phyloP scores from a whole-genome alignment of 2,113 vertebrate genomes.

The Thalassarche chlororhynchos region DNA sequence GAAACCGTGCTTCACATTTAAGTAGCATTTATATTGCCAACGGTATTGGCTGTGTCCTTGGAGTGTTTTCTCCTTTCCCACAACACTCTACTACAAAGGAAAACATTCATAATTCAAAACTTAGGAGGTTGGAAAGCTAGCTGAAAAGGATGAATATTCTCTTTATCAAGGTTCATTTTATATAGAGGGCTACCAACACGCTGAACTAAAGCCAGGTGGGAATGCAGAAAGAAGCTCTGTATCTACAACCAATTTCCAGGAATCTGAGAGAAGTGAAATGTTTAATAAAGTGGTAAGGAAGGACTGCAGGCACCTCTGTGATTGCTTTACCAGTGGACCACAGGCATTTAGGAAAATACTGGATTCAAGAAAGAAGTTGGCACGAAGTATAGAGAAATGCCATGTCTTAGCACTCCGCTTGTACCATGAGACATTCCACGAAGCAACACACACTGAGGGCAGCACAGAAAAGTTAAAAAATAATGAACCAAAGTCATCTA shows the following conservation, averaged over 20 bases:
- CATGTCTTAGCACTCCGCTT: neutral
- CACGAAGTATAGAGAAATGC: neutral
- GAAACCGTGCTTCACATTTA: neutral
- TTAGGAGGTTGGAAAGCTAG: neutral
- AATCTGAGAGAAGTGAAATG: neutral
- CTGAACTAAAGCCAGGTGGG: neutral
- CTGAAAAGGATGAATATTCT: slow-evolving; percentile 25
- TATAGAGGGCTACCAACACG: neutral
- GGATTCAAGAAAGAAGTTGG: neutral
- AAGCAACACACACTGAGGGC: neutral
- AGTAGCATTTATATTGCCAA: slow-evolving; percentile 3
- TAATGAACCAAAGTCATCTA: neutral
- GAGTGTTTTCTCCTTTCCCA: neutral
- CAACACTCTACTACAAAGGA: neutral
- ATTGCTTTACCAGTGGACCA: slow-evolving; percentile 15
- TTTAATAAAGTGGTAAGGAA: neutral
- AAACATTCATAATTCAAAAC: slow-evolving; percentile 3
- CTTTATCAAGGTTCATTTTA: slow-evolving; percentile 5
- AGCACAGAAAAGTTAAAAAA: neutral
- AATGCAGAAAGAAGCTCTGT: neutral
- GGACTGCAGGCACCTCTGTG: neutral
- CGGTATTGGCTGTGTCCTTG: neutral
- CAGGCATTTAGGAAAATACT: slow-evolving; percentile 19
- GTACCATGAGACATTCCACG: neutral
- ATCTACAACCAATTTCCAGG: slow-evolving; percentile 9